Conservation (phyloP, 2,113 vertebrate genomes). For the Heliornis fulica region DNA sequence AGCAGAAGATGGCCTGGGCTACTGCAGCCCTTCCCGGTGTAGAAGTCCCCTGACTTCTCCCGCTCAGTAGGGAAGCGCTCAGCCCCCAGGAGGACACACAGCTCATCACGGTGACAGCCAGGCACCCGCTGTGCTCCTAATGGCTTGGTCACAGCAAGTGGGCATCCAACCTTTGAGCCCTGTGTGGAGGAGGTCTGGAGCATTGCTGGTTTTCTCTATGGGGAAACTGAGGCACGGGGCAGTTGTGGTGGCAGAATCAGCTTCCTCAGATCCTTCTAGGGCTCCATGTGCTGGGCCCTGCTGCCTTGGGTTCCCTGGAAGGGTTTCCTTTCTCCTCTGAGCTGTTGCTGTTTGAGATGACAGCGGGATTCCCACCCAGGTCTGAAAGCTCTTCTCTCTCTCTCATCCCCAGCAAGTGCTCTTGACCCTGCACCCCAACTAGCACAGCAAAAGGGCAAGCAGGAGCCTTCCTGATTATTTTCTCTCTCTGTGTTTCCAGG, state of each 20-base stretch:
- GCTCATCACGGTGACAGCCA: fast-evolving
- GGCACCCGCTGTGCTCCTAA: neutral
- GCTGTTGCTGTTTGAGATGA: neutral
- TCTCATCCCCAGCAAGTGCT: neutral
- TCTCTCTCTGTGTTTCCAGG: constrained; percentile 71
- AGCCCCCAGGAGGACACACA: neutral
- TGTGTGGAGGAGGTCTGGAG: neutral
- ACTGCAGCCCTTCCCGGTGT: neutral
- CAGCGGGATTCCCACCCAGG: neutral
- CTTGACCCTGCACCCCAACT: neutral
- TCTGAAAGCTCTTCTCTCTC: neutral
- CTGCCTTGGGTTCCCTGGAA: neutral
- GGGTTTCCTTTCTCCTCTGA: neutral
- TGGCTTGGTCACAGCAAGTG: neutral
- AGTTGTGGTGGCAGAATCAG: neutral
- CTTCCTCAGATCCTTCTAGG: neutral
- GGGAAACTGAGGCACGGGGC: neutral
- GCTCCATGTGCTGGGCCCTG: neutral
- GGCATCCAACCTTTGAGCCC: neutral
- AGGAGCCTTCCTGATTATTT: neutral
- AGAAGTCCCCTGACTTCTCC: too few species aligned
- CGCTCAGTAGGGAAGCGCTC: fast-evolving
- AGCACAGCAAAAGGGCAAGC: neutral
- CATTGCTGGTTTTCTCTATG: neutral
- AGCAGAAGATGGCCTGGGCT: neutral